phyloP scores from a whole-genome alignment of 2,888 invertebrate genomes.

The Chironomus tentans region DNA sequence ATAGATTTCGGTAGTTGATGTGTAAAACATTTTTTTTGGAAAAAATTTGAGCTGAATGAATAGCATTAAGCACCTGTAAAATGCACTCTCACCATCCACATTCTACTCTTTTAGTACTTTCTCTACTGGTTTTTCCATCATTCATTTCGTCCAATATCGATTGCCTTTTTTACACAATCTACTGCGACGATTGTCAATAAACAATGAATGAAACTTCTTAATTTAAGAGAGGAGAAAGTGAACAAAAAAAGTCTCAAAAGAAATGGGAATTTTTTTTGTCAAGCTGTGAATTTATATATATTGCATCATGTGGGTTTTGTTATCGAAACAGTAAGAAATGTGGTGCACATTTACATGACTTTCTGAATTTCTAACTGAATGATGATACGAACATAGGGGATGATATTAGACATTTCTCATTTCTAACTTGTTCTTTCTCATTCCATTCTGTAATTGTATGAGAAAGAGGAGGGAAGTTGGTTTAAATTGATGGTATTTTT shows the following conservation, averaged over 20 bases:
- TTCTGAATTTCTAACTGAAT: not conserved
- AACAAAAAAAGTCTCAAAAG: not conserved
- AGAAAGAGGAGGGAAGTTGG: too few relatives aligned
- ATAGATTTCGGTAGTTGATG: too few relatives aligned
- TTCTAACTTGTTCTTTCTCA: not conserved
- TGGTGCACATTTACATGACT: constrained; percentile 23
- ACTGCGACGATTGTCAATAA: not conserved
- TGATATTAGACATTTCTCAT: not conserved
- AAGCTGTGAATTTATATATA: constrained; percentile 25
- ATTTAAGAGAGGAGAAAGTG: too few relatives aligned
- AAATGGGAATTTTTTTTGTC: constrained; percentile 24
- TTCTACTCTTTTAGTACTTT: not conserved
- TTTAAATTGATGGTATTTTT: too few relatives aligned
- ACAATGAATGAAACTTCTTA: too few relatives aligned
- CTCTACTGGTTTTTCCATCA: not conserved
- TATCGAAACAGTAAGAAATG: constrained; percentile 13
- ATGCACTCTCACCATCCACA: too few relatives aligned
- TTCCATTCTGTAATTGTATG: not conserved
- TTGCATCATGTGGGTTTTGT: constrained; percentile 21
- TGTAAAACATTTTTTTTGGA: too few relatives aligned
- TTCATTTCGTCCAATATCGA: not conserved
- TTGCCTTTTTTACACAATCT: not conserved
- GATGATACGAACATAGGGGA: not conserved
- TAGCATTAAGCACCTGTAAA: too few relatives aligned
- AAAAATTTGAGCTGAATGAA: too few relatives aligned